Percentiles rank a stretch among this genome's conserved stretches.
Conservation (phyloP, 2,888 invertebrate species). For the Cistogaster globosa region DNA sequence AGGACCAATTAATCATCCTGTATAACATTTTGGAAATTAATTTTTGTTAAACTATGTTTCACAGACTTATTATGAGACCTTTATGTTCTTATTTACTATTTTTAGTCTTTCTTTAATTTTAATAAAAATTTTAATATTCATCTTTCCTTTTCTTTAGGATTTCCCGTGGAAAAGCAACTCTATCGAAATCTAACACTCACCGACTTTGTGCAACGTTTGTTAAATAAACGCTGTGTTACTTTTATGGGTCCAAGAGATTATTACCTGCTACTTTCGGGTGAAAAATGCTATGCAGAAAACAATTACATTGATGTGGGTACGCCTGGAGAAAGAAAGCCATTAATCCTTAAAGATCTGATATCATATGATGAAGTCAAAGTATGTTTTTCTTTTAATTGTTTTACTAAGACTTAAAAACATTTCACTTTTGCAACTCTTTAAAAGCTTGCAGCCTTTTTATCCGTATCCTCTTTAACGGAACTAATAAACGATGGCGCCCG, state of each 20-base stretch:
- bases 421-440: background rate
- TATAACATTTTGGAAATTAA: no score
- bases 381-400: background rate
- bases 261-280: slow-evolving; percentile 80
- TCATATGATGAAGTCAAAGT: slow-evolving; percentile 85
- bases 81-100: no score
- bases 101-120: no score
- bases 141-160: slow-evolving; percentile 29
- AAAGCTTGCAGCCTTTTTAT: slow-evolving; percentile 82
- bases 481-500: slow-evolving; percentile 84
- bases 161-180: slow-evolving; percentile 76
- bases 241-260: slow-evolving; percentile 80
- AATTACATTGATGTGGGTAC: slow-evolving; percentile 84
- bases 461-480: slow-evolving; percentile 83
- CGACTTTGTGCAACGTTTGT: slow-evolving; percentile 83
- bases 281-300: slow-evolving; percentile 77
- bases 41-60: no score
- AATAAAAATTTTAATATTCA: background rate
- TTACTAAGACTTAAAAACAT: background rate
- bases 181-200: slow-evolving; percentile 82
- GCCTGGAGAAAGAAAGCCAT: slow-evolving; percentile 80
- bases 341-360: slow-evolving; percentile 82
- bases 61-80: no score
- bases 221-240: slow-evolving; percentile 83
- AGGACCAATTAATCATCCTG: no score